Percentiles rank a stretch among this genome's conserved stretches.
These are phyloP conservation scores for Pangasius mekongensis DNA, from an alignment of 2,797 vertebrate species.

Conservation along the genomic window DNA sequence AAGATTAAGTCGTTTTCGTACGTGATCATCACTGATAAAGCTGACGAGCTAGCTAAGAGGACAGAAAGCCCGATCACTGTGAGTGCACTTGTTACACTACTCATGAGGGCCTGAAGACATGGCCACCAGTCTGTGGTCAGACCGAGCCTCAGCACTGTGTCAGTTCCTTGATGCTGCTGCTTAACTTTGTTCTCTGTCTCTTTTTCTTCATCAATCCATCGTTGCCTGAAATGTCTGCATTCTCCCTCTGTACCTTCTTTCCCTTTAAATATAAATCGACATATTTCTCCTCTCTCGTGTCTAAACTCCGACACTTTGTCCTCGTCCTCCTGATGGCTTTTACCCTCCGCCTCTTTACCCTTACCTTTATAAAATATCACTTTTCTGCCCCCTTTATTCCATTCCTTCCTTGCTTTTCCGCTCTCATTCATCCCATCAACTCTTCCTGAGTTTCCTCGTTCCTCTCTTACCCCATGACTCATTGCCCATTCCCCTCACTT, in stretches of 20 bases:
- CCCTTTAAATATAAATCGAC: not conserved
- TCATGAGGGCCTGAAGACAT: not conserved
- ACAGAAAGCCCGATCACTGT: not conserved
- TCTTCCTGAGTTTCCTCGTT: slow-evolving; percentile 10
- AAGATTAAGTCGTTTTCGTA: not conserved
- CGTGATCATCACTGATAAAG: not conserved
- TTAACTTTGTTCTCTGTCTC: slow-evolving; percentile 53
- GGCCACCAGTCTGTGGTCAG: not conserved
- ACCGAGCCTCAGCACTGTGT: not conserved
- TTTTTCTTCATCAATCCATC: slow-evolving; percentile 50
- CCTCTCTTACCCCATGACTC: slow-evolving; percentile 13
- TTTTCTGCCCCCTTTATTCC: slow-evolving; percentile 19
- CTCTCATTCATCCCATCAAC: slow-evolving; percentile 14
- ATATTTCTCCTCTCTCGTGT: not conserved
- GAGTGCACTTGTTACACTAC: not conserved
- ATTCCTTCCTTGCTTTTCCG: slow-evolving; percentile 29
- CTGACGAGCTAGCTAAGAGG: too few species aligned
- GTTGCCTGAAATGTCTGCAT: slow-evolving; percentile 30
- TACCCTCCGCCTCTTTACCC: slow-evolving; percentile 43
- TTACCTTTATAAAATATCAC: slow-evolving; percentile 1
- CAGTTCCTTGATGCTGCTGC: slow-evolving; percentile 15
- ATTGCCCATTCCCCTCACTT: slow-evolving; percentile 65
- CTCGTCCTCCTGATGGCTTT: not conserved
- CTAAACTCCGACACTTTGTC: slow-evolving; percentile 36
- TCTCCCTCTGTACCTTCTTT: not conserved